Conservation (phyloP, 2,888 invertebrate species). For the Apocheima hispidaria region DNA sequence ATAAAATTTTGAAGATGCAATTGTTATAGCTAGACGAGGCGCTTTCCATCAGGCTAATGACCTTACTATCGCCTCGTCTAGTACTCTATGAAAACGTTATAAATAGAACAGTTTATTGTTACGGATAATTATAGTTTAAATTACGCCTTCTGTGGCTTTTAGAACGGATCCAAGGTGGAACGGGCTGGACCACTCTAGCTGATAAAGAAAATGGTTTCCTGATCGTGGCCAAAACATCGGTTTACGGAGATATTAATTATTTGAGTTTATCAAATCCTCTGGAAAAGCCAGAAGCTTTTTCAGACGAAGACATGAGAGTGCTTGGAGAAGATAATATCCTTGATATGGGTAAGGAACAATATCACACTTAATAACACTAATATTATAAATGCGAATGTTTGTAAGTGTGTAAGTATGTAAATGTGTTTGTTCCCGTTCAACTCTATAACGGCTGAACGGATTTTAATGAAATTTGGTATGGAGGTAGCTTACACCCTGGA, state of each 20-base stretch:
- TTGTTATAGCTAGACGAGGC: no score
- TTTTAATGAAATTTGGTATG: no score
- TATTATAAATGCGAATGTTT: no score
- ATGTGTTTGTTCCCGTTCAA: no score
- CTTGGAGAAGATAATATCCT: background rate
- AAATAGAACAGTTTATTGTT: no score
- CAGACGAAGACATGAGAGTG: background rate
- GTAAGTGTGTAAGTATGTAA: no score
- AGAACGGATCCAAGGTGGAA: slow-evolving; percentile 45
- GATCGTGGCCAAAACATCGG: slow-evolving; percentile 52
- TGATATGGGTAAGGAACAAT: background rate
- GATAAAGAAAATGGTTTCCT: slow-evolving; percentile 52
- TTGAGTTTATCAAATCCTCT: slow-evolving; percentile 28
- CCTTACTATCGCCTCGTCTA: no score
- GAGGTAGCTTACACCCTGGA: no score
- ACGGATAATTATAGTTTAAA: background rate
- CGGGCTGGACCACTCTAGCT: slow-evolving; percentile 59
- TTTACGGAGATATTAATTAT: slow-evolving; percentile 37
- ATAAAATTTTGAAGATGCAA: no score
- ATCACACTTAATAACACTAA: background rate
- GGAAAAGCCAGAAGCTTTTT: background rate
- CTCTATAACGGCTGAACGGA: no score
- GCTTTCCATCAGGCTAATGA: no score
- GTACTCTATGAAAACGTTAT: no score
- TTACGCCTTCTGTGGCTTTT: background rate